Percentiles rank a stretch among this genome's conserved stretches.
phyloP scores from a whole-genome alignment of 2,888 invertebrate genomes.

The Cancer borealis region DNA sequence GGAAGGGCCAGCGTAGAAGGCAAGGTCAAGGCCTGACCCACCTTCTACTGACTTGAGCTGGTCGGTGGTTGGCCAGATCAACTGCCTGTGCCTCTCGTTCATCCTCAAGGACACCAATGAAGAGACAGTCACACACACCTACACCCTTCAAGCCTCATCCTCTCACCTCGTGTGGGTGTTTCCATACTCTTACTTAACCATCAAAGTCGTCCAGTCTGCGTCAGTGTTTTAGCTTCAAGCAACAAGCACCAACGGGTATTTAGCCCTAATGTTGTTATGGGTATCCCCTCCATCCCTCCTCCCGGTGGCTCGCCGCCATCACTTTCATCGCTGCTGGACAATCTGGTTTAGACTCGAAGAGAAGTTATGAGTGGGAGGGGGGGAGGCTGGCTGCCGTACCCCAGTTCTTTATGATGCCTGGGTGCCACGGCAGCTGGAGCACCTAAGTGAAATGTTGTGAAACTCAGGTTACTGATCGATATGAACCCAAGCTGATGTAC shows the following conservation, averaged over 20 bases:
- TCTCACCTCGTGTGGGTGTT: background rate
- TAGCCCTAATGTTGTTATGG: background rate
- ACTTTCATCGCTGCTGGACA: slow-evolving; percentile 30
- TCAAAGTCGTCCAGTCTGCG: background rate
- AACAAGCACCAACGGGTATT: background rate
- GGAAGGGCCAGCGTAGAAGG: background rate
- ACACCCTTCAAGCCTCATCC: background rate
- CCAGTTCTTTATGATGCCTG: slow-evolving; percentile 8
- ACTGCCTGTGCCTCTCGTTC: background rate
- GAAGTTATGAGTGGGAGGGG: background rate
- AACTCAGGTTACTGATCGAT: background rate
- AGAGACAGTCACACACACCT: background rate
- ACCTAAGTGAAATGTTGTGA: background rate
- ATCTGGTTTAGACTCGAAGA: background rate
- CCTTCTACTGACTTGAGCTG: background rate
- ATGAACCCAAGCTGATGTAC: background rate
- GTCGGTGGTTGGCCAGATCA: background rate
- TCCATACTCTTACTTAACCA: background rate
- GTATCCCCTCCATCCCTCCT: background rate
- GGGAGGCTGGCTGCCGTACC: background rate
- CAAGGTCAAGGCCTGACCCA: slow-evolving; percentile 35
- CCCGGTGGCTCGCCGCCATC: background rate
- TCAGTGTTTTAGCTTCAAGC: background rate
- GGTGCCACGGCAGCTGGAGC: background rate
- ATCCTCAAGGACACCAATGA: background rate